Base-by-base conservation (phyloP, 2,113 vertebrate species). In the Hirundichthys speculiger region DNA sequence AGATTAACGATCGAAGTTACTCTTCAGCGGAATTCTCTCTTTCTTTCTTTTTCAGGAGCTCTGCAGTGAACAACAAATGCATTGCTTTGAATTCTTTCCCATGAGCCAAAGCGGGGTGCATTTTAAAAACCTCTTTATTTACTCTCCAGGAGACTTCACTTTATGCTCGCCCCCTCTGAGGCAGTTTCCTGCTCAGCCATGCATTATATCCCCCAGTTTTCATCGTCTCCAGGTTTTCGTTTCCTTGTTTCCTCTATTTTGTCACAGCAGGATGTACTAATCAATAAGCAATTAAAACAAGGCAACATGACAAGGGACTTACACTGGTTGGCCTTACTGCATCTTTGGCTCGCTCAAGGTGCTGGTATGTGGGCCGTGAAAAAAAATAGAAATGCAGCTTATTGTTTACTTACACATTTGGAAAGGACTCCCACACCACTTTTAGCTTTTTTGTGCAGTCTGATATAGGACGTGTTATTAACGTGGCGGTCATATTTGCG, bases 261-360 rank as follows among this genome's bases (percentile, higher is more conserved):
- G 69, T 77, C 85, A 67, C 79, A 75, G 79, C 69, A 40, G 62
- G 77, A 85, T 74, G 66, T 13, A 13, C 57, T 58, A 75, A 89
- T 91, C 88, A 87, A 89, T 88, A 89, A 66, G 78, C 87, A 91
- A 89, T 88, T 90, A 87, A 90, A 88, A 80, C 30, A 57, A 55
- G 57, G 55, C 54, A 79, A 76, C 64, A 64, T 54, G 58, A 77
- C 71, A 67, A 30, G 46, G 48, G 69, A 57, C 51, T 60, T 55
- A 60, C 52, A 40, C n/a, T n/a, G n/a, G n/a, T 24, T 66, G 61
- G 60, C 48, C 64, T 57, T 55, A 53, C 38, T 57, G 38, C 34
- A 30, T 63, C 49, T 66, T 48, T 38, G 40, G 38, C 13, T 10
- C 42, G 55, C 38, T 41, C 38, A 40, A 41, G 53, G 30, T 46